Base-by-base conservation (phyloP, 1,140 invertebrate genomes). In the Heliconius melpomene region DNA sequence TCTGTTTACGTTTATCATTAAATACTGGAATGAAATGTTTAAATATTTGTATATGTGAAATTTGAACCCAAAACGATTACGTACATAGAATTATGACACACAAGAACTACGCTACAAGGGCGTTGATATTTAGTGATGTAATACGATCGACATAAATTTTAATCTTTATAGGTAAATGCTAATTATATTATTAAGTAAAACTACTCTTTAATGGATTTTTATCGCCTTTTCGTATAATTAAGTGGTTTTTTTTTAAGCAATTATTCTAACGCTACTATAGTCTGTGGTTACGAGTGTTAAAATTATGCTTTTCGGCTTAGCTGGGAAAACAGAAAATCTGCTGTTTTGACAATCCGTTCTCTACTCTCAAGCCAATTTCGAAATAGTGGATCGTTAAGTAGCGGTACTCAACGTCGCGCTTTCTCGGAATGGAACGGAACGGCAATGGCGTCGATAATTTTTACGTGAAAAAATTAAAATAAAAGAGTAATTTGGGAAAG, bases 161-260 rank as follows among this genome's bases (percentile, higher is more conserved):
- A 29, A 29, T 66, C 11, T 66, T 66, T 66, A 13, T 26, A 66
- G 23, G 11, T 66, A 66, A 66, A 66, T 26, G 60, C 23, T 66
- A 16, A 66, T 66, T 66, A 66, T 66, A 66, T 26, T 8, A 66
- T 66, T 29, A 66, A 66, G 23, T 66, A 26, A 18, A 18, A 75
- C 54, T 16, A 36, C 52, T 66, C 18, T 75, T 76, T 76, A 26
- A 66, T 26, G 9, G 23, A 29, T 16, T 66, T 66, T 66, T 66
- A 66, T 29, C 60, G 60, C 13, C 11, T 66, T 66, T 66, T 66
- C 26, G 60, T 26, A 66, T 66, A 66, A 29, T 66, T 29, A 29
- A 66, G 23, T 26, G 11, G 9, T 20, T n/a, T 66, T n/a, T 66
- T 66, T 29, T 66, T 66, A 29, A 66, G 9, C 13, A 66, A 66